phyloP scores from a whole-genome alignment of 92 coral and sea anemone genomes.

The Porites divaricata region DNA sequence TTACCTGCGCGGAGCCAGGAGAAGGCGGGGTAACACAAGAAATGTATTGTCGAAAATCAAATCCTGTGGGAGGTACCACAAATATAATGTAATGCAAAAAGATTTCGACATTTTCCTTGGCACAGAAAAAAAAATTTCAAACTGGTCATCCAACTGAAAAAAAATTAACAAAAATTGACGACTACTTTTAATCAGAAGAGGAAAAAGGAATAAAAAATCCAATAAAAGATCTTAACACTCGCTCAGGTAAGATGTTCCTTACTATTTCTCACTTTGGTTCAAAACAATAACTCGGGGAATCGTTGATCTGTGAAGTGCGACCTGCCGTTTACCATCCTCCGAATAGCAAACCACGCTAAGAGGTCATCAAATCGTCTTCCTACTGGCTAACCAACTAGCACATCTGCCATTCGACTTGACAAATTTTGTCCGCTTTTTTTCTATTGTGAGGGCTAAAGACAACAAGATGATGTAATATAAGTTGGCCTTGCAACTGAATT shows the following conservation, averaged over 20 bases:
- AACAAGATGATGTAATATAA: slow-evolving; percentile 32
- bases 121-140: background rate
- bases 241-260: slow-evolving; percentile 11
- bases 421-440: background rate
- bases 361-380: slow-evolving; percentile 32
- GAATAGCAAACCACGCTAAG: slow-evolving; percentile 6
- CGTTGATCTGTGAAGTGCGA: slow-evolving; percentile 40
- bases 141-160: background rate
- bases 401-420: background rate
- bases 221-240: background rate
- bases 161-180: background rate
- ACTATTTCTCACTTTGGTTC: background rate
- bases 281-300: background rate
- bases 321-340: slow-evolving; percentile 11
- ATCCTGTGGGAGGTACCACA: slow-evolving; percentile 11
- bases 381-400: slow-evolving; percentile 24
- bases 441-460: background rate
- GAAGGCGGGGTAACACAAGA: slow-evolving; percentile 18
- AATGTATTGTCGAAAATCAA: background rate
- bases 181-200: background rate
- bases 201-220: no score
- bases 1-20: background rate
- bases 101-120: background rate
- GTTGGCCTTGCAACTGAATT: background rate
- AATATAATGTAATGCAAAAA: slow-evolving; percentile 31